Base-by-base conservation (phyloP, 2,113 vertebrate genomes). In the Myodes glareolus region DNA sequence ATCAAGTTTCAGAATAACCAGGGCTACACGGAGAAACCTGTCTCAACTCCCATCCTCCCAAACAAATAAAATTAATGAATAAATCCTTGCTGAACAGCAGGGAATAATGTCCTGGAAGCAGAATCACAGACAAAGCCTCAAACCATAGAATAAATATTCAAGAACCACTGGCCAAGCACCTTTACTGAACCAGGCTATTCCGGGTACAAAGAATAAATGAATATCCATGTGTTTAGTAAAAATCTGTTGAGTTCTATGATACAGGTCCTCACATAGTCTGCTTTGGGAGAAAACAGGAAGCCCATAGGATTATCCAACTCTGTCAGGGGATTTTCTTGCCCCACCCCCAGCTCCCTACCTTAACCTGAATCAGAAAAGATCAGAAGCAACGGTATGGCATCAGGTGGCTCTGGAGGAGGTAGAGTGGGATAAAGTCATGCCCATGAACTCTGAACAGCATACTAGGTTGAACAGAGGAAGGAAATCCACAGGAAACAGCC, bases 151-250 rank as follows among this genome's bases (percentile, higher is more conserved):
- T 23, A 97, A 93, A 87, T 50, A 92, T 77, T 86, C 45, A 86
- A 95, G 82, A 96, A 82, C 52, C 73, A 97, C 42, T 94, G 70
- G 75, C 84, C 70, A 93, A 90, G 80, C 36, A 90, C 80, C 42
- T 92, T 93, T 90, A 84, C 75, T 94, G 33, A 93, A 80, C 94
- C 94, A 97, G 84, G 91, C 12, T 92, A 70, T 96, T 94, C 90
- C 85, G 92, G 78, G 80, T 70, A 88, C 75, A 88, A 94, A 92
- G 78, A 97, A 96, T 91, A 91, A 89, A 82, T 55, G 61, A 93
- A 91, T 84, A 65, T 93, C 77, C 95, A 50, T 78, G 29, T 31
- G 76, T 65, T 95, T 31, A 58, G 68, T 33, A 78, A 93, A 93
- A 96, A 84, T 76, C 61, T 23, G 36, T 93, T 78, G 47, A 90